Percentiles rank a stretch among this genome's conserved stretches.
Conservation (phyloP, 2,113 vertebrate species). For the Ptychochromis oligacanthus region DNA sequence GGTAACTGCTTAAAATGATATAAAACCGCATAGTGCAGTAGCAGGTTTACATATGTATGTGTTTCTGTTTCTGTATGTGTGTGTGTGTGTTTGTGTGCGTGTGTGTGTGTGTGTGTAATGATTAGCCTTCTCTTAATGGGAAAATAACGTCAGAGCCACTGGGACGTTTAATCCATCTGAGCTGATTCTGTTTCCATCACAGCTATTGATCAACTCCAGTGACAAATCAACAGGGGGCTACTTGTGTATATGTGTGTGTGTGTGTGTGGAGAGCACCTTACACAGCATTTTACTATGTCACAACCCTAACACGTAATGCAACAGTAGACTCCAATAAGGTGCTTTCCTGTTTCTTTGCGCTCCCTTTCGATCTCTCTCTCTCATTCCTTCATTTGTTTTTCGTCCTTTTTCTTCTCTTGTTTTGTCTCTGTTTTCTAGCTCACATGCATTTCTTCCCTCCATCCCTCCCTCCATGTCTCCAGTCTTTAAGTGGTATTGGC, state of each 20-base stretch:
- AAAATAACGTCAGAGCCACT: conserved; percentile 80
- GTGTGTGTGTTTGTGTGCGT: conserved; percentile 14
- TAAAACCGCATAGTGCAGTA: conserved; percentile 21
- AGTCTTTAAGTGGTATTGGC: conserved; percentile 80
- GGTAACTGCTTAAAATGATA: conserved; percentile 22
- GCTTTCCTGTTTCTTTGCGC: conserved; percentile 29
- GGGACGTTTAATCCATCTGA: conserved; percentile 81
- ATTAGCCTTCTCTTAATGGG: conserved; percentile 80
- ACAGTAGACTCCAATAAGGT: conserved; percentile 55
- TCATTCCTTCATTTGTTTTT: conserved; percentile 33
- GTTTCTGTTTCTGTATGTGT: background rate
- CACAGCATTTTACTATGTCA: conserved; percentile 67
- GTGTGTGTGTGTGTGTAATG: conserved; percentile 58
- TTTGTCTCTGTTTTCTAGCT: conserved; percentile 32
- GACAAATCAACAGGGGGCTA: conserved; percentile 76
- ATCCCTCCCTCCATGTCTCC: conserved; percentile 30
- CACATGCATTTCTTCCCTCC: conserved; percentile 17
- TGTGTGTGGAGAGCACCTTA: conserved; percentile 41
- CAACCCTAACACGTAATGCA: conserved; percentile 40
- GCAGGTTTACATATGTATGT: conserved; percentile 29
- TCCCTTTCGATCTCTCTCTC: background rate
- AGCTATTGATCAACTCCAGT: conserved; percentile 79
- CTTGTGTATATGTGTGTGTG: conserved; percentile 32
- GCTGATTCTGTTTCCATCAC: conserved; percentile 82
- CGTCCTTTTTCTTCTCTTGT: background rate